These are phyloP conservation scores for Pollimyrus isidori DNA, from an alignment of 2,113 vertebrate species.

Conservation along the genomic window DNA sequence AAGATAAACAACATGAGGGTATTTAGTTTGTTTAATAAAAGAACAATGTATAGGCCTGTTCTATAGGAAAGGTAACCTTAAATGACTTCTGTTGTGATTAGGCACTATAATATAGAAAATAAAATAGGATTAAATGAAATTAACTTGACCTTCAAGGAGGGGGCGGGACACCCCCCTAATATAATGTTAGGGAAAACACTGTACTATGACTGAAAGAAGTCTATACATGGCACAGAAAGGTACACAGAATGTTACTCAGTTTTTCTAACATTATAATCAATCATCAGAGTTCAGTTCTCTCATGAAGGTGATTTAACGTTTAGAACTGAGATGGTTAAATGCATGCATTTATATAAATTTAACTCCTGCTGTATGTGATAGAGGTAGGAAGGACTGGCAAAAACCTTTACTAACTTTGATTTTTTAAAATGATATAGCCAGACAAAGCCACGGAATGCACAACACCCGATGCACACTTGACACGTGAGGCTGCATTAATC, in stretches of 20 bases:
- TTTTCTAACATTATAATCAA: not conserved
- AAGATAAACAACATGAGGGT: too few relatives aligned
- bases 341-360: not conserved
- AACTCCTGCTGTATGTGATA: not conserved
- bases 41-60: too few relatives aligned
- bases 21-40: too few relatives aligned
- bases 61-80: too few relatives aligned
- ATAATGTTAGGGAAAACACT: too few relatives aligned
- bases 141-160: too few relatives aligned
- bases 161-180: too few relatives aligned
- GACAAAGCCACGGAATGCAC: not conserved
- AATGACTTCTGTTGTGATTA: too few relatives aligned
- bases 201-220: not conserved
- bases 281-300: not conserved
- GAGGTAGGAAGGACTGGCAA: not conserved
- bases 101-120: too few relatives aligned
- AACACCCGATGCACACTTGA: slow-evolving; percentile 12
- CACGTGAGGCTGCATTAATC: slow-evolving; percentile 19
- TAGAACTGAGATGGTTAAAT: not conserved
- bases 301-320: not conserved
- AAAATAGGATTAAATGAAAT: too few relatives aligned
- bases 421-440: not conserved
- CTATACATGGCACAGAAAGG: not conserved
- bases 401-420: not conserved
- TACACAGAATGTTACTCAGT: not conserved